These are phyloP conservation scores for Microcebus lehilahytsara DNA, from an alignment of 2,113 vertebrate genomes.

Conservation along the genomic window DNA sequence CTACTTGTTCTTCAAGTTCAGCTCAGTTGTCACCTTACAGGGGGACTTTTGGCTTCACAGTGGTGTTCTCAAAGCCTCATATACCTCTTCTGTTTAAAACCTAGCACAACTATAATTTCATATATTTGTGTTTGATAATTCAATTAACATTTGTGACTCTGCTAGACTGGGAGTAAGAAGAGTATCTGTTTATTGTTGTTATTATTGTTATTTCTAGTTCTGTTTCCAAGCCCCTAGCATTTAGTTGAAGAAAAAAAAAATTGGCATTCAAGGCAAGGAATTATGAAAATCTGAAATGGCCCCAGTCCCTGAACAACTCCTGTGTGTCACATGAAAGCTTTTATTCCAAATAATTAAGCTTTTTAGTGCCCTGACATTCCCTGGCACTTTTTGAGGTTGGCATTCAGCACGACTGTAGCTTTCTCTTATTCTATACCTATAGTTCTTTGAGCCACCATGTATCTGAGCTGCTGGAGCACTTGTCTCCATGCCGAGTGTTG, in stretches of 20 bases:
- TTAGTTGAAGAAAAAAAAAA: not conserved
- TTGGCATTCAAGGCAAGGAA: not conserved
- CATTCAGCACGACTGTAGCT: not conserved
- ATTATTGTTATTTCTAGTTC: not conserved
- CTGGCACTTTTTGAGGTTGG: not conserved
- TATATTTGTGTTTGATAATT: not conserved
- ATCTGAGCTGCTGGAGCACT: not conserved
- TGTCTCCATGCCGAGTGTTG: not conserved
- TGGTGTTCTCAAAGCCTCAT: not conserved
- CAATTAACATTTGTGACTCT: not conserved
- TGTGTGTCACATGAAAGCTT: not conserved
- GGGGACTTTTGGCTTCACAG: not conserved
- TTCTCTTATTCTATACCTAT: not conserved
- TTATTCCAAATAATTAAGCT: not conserved
- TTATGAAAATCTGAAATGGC: not conserved
- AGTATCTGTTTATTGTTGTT: not conserved
- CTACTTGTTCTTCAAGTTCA: not conserved
- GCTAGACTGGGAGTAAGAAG: not conserved
- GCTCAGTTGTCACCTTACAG: not conserved
- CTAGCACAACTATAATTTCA: not conserved
- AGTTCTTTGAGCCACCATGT: not conserved
- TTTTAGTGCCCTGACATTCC: not conserved
- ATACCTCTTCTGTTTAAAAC: not conserved
- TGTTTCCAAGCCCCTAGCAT: not conserved
- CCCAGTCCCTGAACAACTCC: not conserved